Evolutionary conservation across 2,797 vertebrate genomes (phyloP).

Genomic region (Oreortyx pictus): DNA sequence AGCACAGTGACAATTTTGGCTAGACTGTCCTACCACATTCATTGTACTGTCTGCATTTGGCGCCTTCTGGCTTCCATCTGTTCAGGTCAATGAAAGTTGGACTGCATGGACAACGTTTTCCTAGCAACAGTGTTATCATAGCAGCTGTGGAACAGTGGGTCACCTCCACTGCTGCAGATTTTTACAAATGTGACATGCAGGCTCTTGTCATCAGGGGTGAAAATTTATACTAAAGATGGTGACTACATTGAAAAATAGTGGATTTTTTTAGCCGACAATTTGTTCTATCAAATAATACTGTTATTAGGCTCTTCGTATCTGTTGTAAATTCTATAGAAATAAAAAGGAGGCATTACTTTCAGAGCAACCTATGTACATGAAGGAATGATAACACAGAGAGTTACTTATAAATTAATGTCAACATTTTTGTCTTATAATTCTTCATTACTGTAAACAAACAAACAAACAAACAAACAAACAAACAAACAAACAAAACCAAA

Average conservation of each 20-base stretch:
- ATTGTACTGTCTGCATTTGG: not conserved
- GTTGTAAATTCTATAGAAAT: not conserved
- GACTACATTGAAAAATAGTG: not conserved
- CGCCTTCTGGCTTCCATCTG: not conserved
- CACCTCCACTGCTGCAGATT: not conserved
- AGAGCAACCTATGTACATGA: not conserved
- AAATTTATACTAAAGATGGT: not conserved
- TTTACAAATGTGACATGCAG: not conserved
- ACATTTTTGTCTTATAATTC: not conserved
- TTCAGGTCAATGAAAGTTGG: not conserved
- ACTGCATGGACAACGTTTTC: not conserved
- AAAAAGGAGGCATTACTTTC: not conserved
- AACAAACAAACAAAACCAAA: not conserved
- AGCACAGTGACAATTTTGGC: not conserved
- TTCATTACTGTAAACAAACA: not conserved
- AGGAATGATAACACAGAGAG: not conserved
- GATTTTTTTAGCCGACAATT: not conserved
- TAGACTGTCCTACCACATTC: not conserved
- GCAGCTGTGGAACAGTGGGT: too few relatives aligned
- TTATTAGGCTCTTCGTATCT: not conserved
- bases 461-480: not conserved
- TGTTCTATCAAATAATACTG: not conserved
- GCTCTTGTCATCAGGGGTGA: not conserved
- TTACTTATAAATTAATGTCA: not conserved
- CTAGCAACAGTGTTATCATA: not conserved